Conservation (phyloP, 1,140 invertebrate genomes). For the Leptinotarsa texana region DNA sequence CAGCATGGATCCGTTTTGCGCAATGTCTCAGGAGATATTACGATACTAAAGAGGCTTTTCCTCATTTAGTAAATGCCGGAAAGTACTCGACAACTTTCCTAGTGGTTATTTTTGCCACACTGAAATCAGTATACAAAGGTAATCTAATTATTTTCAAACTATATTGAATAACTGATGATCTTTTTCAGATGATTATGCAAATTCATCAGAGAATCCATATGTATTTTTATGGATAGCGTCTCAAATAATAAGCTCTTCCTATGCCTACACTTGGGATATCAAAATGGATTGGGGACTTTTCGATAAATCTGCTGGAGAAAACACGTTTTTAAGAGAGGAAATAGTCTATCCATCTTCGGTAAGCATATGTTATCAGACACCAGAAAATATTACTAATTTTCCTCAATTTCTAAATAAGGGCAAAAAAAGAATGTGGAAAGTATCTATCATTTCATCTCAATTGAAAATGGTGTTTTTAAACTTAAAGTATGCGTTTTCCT, state of each 20-base stretch:
- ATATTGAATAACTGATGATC: neutral
- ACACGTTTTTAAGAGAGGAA: conserved; percentile 76
- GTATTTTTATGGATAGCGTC: conserved; percentile 80
- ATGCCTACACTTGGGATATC: conserved; percentile 93
- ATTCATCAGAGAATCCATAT: conserved; percentile 74
- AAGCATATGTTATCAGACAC: neutral
- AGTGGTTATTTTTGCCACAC: conserved; percentile 84
- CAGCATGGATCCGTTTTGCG: conserved; percentile 92
- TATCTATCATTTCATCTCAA: no score
- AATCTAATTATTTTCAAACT: neutral
- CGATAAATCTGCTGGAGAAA: conserved; percentile 83
- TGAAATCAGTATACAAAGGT: conserved; percentile 57
- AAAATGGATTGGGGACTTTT: conserved; percentile 99
- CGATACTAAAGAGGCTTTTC: conserved; percentile 87
- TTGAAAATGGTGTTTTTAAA: no score
- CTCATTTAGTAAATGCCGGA: conserved; percentile 95
- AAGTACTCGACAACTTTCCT: conserved; percentile 99
- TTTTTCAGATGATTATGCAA: conserved; percentile 63
- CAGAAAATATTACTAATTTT: no score
- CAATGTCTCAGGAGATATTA: conserved; percentile 95
- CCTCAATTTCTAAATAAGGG: no score
- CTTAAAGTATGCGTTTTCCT: no score
- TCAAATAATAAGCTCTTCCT: conserved; percentile 77
- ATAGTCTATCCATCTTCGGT: conserved; percentile 77
- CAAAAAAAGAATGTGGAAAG: no score